These are phyloP conservation scores for Drosophila bocqueti DNA, from an alignment of 1,140 invertebrate species.

Conservation along the genomic window DNA sequence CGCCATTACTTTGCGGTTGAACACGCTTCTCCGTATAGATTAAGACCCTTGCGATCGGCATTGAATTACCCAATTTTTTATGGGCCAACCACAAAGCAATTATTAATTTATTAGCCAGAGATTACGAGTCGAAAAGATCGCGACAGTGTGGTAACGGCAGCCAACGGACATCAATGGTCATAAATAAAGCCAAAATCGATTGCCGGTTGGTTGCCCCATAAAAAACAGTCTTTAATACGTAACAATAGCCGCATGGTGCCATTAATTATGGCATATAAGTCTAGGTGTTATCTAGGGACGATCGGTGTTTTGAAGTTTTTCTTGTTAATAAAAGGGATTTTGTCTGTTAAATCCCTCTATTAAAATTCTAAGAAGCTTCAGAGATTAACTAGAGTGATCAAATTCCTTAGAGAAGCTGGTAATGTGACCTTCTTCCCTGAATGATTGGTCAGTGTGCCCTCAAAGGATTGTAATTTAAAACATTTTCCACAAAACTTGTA, in stretches of 20 bases:
- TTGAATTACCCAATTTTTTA: conserved; percentile 36
- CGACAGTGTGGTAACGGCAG: conserved; percentile 30
- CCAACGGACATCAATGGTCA: conserved; percentile 35
- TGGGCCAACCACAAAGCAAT: conserved; percentile 23
- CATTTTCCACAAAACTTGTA: neutral
- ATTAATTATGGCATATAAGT: conserved; percentile 2
- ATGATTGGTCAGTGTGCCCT: neutral
- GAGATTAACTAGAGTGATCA: neutral
- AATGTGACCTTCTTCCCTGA: neutral
- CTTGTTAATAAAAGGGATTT: neutral
- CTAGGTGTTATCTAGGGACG: neutral
- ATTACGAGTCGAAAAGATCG: conserved; percentile 33
- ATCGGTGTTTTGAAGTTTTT: neutral
- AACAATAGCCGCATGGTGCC: conserved; percentile 15
- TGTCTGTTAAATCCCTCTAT: neutral
- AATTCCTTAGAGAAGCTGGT: neutral
- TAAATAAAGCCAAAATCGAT: conserved; percentile 58
- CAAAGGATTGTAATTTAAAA: neutral
- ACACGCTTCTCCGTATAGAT: conserved; percentile 13
- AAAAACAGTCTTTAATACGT: conserved; percentile 34
- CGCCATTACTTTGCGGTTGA: neutral
- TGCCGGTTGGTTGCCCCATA: conserved; percentile 18
- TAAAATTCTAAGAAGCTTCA: neutral
- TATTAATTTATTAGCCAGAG: conserved; percentile 39
- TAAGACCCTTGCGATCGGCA: conserved; percentile 10